A percentile compares a stretch with the other conserved stretches of the same genome.
Evolutionary conservation across 2,113 vertebrate genomes (phyloP).

Genomic region (Prunella himalayana): DNA sequence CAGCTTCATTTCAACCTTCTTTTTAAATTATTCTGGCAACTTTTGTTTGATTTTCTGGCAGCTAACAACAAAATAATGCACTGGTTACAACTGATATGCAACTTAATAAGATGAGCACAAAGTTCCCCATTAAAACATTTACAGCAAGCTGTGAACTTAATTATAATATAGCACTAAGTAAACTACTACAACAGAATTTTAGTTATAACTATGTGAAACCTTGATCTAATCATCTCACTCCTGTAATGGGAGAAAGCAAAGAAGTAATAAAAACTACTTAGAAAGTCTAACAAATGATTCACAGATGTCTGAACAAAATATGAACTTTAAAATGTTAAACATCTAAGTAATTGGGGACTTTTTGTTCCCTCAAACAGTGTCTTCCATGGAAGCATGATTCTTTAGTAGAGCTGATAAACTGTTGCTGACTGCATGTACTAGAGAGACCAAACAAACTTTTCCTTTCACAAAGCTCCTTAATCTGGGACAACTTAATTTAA

Average conservation of each 20-base stretch:
- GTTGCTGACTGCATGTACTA: not conserved
- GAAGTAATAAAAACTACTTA: not conserved
- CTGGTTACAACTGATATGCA: not conserved
- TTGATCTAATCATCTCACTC: not conserved
- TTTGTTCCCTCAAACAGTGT: not conserved
- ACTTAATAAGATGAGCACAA: not conserved
- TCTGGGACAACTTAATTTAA: not conserved
- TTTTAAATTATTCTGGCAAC: not conserved
- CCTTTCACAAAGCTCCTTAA: not conserved
- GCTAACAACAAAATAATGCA: not conserved
- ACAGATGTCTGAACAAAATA: not conserved
- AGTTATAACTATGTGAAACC: not conserved
- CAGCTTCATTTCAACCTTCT: not conserved
- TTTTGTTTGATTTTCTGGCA: not conserved
- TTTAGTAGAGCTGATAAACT: not conserved
- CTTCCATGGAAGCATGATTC: not conserved
- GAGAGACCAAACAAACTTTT: not conserved
- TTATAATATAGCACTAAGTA: not conserved
- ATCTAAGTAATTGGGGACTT: not conserved
- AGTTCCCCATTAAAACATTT: not conserved
- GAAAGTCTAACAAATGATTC: not conserved
- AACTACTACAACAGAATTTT: not conserved
- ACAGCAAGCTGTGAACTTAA: not conserved
- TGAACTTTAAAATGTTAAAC: not conserved
- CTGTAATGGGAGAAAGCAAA: not conserved